Percentiles rank a stretch among this genome's conserved stretches.
These are phyloP conservation scores for Hylia prasina DNA, from an alignment of 2,113 vertebrate species.

Conservation along the genomic window DNA sequence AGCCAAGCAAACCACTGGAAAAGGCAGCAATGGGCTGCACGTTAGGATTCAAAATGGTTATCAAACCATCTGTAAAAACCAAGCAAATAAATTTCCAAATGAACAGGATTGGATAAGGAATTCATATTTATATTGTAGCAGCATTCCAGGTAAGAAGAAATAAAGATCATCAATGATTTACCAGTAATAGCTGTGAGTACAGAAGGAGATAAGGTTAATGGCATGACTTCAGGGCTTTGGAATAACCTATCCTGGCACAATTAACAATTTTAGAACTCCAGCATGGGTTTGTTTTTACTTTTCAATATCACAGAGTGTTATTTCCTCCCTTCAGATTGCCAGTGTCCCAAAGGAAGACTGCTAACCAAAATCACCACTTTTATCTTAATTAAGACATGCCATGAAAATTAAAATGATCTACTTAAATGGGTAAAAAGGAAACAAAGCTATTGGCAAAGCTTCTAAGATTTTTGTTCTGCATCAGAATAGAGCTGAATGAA, in stretches of 20 bases:
- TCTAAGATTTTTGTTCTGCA: rapidly evolving
- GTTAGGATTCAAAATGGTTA: background rate
- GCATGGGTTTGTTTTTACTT: background rate
- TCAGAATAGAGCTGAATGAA: background rate
- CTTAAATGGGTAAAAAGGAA: background rate
- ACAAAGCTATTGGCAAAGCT: background rate
- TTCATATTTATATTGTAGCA: background rate
- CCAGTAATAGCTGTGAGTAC: background rate
- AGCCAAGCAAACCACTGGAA: background rate
- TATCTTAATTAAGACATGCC: background rate
- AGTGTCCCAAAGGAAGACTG: background rate
- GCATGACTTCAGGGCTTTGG: background rate
- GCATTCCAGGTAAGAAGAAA: background rate
- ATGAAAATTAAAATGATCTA: background rate
- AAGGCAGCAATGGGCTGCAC: background rate
- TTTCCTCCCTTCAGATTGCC: background rate
- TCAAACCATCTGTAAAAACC: background rate
- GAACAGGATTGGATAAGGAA: background rate
- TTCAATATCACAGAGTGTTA: background rate
- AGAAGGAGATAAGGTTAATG: background rate
- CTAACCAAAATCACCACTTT: background rate
- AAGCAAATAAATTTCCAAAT: background rate
- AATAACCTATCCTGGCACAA: background rate
- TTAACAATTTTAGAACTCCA: background rate
- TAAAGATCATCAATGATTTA: background rate